These are phyloP conservation scores for Thymelicus acteon DNA, from an alignment of 2,888 invertebrate species.

Conservation along the genomic window DNA sequence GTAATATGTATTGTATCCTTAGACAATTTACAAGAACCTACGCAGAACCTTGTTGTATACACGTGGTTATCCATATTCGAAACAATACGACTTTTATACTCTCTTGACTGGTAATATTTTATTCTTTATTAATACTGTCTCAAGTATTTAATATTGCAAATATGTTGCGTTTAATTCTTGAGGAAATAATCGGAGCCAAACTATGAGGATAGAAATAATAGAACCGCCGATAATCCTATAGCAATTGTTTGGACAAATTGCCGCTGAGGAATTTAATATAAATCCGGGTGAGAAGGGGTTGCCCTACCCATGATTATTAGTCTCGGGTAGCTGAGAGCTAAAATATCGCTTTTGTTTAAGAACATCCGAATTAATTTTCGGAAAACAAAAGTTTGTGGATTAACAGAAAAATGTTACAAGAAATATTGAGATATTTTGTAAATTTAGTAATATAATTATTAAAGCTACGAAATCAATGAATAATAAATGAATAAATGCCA, in stretches of 20 bases:
- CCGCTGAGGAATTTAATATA: slow-evolving; percentile 81
- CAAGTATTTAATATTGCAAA: neutral
- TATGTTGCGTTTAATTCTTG: neutral
- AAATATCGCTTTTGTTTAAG: slow-evolving; percentile 31
- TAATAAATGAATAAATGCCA: no score
- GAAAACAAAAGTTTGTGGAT: neutral
- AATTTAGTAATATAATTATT: no score
- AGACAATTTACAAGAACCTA: no score
- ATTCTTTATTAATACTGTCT: neutral
- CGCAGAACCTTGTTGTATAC: no score
- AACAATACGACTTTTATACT: no score
- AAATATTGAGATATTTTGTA: no score
- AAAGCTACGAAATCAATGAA: no score
- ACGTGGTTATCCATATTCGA: no score
- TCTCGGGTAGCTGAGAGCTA: slow-evolving; percentile 46
- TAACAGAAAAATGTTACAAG: neutral
- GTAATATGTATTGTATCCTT: no score
- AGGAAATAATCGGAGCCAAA: slow-evolving; percentile 10
- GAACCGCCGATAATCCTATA: slow-evolving; percentile 65
- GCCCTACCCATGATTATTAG: slow-evolving; percentile 72
- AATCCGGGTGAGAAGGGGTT: slow-evolving; percentile 78
- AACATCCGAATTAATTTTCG: slow-evolving; percentile 11
- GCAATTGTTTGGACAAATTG: slow-evolving; percentile 78
- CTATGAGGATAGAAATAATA: slow-evolving; percentile 57
- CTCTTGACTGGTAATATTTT: no score